These are phyloP conservation scores for Leptodactylus fallax DNA, from an alignment of 2,797 vertebrate genomes.

Conservation along the genomic window DNA sequence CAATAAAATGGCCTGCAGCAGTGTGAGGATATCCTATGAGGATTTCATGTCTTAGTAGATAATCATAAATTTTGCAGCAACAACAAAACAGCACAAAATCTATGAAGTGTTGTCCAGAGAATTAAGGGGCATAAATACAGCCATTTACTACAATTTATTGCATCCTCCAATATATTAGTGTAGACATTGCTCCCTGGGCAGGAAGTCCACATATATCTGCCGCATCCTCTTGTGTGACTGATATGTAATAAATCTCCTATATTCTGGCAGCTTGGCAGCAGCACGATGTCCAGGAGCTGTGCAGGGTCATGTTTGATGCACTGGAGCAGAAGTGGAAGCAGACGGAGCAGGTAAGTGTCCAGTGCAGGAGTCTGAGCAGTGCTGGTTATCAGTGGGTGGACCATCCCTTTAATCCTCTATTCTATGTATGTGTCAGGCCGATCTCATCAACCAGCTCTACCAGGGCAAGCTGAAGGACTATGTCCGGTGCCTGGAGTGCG, in stretches of 20 bases:
- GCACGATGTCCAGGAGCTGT: slow-evolving; percentile 97
- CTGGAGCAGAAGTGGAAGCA: slow-evolving; percentile 99
- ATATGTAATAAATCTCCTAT: background rate
- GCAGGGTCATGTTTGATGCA: slow-evolving; percentile 99
- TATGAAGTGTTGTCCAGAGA: too few species aligned
- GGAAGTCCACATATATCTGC: background rate
- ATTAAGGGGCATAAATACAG: too few species aligned
- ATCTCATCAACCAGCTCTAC: slow-evolving; percentile 98
- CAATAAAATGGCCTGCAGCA: too few species aligned
- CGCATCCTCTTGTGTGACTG: background rate
- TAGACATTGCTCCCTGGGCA: background rate
- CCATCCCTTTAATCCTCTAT: slow-evolving; percentile 41
- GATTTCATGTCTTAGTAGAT: too few species aligned
- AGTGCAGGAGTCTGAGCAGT: background rate
- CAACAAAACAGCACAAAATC: too few species aligned
- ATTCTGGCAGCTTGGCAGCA: slow-evolving; percentile 93
- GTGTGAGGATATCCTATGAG: too few species aligned
- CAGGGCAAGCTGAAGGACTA: slow-evolving; percentile 99
- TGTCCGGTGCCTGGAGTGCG: slow-evolving; percentile 96
- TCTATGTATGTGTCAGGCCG: slow-evolving; percentile 82
- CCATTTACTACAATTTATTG: too few species aligned
- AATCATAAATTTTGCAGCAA: too few species aligned
- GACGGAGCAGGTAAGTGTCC: slow-evolving; percentile 90
- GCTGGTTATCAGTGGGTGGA: background rate
- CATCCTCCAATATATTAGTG: too few species aligned